Conservation (phyloP, 2,797 vertebrate genomes). For the Phylloscopus collybita region DNA sequence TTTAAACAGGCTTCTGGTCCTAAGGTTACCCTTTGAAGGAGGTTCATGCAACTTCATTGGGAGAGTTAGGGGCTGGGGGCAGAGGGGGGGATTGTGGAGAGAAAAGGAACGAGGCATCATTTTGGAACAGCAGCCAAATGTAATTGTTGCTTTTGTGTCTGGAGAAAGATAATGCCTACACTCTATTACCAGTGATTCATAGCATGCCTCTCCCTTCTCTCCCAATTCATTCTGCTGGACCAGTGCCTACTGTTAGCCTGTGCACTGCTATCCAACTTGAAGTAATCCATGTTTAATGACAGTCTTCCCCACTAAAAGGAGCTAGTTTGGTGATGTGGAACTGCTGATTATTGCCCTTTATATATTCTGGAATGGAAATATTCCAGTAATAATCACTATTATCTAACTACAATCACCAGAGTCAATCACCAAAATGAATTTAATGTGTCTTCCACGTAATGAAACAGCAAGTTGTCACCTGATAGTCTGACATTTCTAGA, state of each 20-base stretch:
- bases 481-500: not conserved
- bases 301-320: not conserved
- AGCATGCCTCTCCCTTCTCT: slow-evolving; percentile 25
- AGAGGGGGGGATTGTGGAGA: not conserved
- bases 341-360: not conserved
- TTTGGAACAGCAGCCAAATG: slow-evolving; percentile 29
- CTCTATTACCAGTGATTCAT: slow-evolving; percentile 40
- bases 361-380: not conserved
- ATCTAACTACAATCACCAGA: not conserved
- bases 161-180: slow-evolving; percentile 40
- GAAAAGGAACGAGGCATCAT: not conserved
- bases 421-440: not conserved
- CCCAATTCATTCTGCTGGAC: not conserved
- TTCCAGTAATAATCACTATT: not conserved
- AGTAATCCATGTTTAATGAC: slow-evolving; percentile 16
- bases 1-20: slow-evolving; percentile 11
- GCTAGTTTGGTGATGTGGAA: not conserved
- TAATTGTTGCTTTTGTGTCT: slow-evolving; percentile 55
- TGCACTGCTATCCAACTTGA: not conserved
- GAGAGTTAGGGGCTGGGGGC: not conserved
- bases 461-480: not conserved
- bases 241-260: not conserved
- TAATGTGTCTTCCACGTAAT: not conserved
- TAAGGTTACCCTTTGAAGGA: not conserved
- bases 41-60: not conserved